phyloP scores from a whole-genome alignment of 2,888 invertebrate species.

The Oegoconia quadripuncta region DNA sequence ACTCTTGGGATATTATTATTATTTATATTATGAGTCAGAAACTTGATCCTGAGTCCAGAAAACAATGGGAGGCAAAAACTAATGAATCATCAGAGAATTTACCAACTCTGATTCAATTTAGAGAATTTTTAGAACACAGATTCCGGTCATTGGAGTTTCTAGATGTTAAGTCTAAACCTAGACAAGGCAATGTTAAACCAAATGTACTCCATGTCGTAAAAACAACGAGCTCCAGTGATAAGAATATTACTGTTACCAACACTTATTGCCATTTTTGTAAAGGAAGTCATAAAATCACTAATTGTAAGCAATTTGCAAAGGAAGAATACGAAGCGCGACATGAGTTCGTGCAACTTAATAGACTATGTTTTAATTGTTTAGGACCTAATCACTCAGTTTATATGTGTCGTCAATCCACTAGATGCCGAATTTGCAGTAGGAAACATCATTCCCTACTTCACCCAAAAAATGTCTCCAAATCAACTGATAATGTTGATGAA shows the following conservation, averaged over 20 bases:
- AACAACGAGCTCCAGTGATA: too few species aligned
- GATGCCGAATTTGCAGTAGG: conserved; percentile 16
- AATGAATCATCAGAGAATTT: too few species aligned
- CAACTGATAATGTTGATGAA: too few species aligned
- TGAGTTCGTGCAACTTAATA: conserved; percentile 7
- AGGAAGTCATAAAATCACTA: conserved; percentile 9
- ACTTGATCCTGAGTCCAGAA: too few species aligned
- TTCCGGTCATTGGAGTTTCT: not conserved
- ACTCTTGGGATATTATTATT: too few species aligned
- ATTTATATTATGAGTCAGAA: too few species aligned
- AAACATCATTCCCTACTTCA: conserved; percentile 21
- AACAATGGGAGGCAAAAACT: conserved; percentile 1
- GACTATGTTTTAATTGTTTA: conserved; percentile 16
- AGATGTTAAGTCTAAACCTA: too few species aligned
- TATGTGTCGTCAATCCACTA: conserved; percentile 14
- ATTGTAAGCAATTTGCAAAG: conserved; percentile 17
- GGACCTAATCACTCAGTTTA: conserved; percentile 13
- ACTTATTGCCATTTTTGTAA: conserved; percentile 9
- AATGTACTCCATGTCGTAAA: too few species aligned
- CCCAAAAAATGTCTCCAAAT: conserved; percentile 1
- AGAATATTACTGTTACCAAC: not conserved
- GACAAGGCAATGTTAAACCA: too few species aligned
- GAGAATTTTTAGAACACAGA: not conserved
- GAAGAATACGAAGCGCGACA: conserved; percentile 5
- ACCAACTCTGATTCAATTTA: not conserved